Base-by-base conservation (phyloP, 2,113 vertebrate species). In the Cygnus atratus region DNA sequence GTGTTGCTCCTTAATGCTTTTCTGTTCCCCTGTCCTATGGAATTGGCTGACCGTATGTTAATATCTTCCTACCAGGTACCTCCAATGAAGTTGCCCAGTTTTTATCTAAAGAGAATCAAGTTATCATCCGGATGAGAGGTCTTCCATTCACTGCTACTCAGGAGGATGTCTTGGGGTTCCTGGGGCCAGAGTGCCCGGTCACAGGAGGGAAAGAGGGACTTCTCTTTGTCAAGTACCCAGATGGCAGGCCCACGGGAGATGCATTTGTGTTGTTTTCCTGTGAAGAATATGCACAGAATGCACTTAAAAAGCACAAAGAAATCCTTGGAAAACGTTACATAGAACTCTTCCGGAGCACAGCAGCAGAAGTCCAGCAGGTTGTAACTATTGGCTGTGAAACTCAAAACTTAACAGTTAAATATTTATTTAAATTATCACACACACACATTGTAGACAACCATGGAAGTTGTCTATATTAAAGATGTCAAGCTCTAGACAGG, bases 51-150 rank as follows among this genome's bases (percentile, higher is more conserved):
- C 13, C 10, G 0, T 21, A 11, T 33, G 37, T 17, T 90, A 10
- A 37, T 35, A 0, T 24, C 13, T 44, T 61, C 22, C n/a, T 10
- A 5, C 62, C 79, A 99, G 99, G 99, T 62, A 99, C 99, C 14
- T 99, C 99, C 29, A 99, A 99, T 48, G 99, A 99, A 97, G 99
- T 99, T 93, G 98, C 99, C 22, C 99, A 99, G 98, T 99, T 99
- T 97, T 96, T 99, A 77, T 99, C 99, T 62, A 99, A 98, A 92
- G 99, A 99, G 97, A 99, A 99, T 93, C 99, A 99, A 96, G 98
- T 99, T 84, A 99, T 99, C 68, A 98, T 99, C 95, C 97, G 99
- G n/a, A 99, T 99, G 97, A 98, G 99, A 37, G 99, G 99, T 35
- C 97, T 99, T 66, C 99, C 99, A 0, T 99, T 99, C 95, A 99